Evolutionary conservation across 2,113 vertebrate species (phyloP).

Genomic region (Axis porcinus): DNA sequence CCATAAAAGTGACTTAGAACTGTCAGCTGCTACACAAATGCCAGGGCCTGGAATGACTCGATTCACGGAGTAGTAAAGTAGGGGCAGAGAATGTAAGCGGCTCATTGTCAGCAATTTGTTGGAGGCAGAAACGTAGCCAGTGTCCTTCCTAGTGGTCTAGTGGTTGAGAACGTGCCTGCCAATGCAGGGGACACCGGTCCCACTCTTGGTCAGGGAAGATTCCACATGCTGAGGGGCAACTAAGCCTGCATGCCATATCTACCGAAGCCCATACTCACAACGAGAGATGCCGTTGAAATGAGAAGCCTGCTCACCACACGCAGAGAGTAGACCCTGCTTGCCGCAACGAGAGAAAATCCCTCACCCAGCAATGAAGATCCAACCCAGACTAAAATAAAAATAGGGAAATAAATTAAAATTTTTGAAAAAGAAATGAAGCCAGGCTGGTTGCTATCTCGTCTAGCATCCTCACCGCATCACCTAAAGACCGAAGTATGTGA

Average conservation of each 20-base stretch:
- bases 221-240: not conserved
- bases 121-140: not conserved
- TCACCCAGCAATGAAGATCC: not conserved
- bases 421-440: not conserved
- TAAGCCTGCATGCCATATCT: not conserved
- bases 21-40: not conserved
- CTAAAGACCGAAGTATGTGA: not conserved
- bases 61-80: not conserved
- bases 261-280: rapidly evolving
- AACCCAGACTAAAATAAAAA: not conserved
- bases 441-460: not conserved
- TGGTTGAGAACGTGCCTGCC: not conserved
- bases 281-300: rapidly evolving
- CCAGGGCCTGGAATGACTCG: not conserved
- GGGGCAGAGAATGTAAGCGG: not conserved
- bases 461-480: not conserved
- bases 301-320: not conserved
- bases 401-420: not conserved
- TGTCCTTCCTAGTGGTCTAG: not conserved
- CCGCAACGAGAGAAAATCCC: rapidly evolving
- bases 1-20: not conserved
- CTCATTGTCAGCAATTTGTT: not conserved
- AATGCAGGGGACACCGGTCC: not conserved
- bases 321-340: not conserved
- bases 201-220: not conserved